Conservation (phyloP, 2,797 vertebrate genomes). For the Sebastes vulpes region DNA sequence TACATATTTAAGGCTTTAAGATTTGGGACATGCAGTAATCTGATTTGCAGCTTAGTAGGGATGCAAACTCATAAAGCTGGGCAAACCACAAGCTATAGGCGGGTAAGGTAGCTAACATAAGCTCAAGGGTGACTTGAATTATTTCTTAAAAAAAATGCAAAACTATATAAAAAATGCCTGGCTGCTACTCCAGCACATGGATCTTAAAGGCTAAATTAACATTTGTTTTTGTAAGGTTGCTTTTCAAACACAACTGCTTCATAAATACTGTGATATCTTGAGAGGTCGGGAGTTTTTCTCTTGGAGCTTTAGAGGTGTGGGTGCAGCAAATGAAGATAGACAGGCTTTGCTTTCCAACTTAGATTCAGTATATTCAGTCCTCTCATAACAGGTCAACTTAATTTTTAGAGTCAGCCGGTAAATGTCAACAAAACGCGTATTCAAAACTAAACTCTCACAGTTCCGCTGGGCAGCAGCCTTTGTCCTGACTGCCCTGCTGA, state of each 20-base stretch:
- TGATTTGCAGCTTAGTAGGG: slow-evolving; percentile 26
- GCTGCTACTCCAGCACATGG: not conserved
- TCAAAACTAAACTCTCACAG: too few species aligned
- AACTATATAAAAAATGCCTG: not conserved
- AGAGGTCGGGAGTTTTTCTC: too few species aligned
- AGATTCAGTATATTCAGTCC: too few species aligned
- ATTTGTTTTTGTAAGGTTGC: not conserved
- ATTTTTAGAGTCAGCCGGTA: too few species aligned
- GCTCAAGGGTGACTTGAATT: not conserved
- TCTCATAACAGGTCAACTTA: too few species aligned
- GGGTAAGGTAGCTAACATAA: not conserved
- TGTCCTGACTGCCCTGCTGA: too few species aligned
- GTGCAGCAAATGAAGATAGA: too few species aligned
- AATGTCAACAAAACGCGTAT: too few species aligned
- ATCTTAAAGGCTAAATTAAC: not conserved
- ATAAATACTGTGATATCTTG: too few species aligned
- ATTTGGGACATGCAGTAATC: slow-evolving; percentile 40
- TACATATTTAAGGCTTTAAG: slow-evolving; percentile 52
- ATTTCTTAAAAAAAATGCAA: not conserved
- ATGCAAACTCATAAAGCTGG: not conserved
- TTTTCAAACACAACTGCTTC: not conserved
- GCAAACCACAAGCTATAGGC: not conserved
- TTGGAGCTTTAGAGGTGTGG: too few species aligned
- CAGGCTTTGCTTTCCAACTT: too few species aligned
- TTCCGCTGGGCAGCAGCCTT: rapidly evolving